Evolutionary conservation across 92 coral and sea anemone genomes (phyloP).

Genomic region (Siderastrea siderea): DNA sequence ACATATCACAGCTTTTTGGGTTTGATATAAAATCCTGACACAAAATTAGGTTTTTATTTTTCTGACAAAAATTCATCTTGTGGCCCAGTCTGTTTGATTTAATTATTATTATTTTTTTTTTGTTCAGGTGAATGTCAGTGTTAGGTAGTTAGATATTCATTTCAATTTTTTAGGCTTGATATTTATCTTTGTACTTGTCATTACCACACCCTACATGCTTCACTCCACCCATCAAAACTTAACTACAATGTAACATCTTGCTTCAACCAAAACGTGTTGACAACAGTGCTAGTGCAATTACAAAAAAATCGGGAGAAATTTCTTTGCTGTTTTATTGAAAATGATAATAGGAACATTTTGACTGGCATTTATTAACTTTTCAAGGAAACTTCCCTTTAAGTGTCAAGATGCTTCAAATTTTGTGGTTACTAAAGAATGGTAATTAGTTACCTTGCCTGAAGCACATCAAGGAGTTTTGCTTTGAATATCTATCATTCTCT

Average conservation of each 20-base stretch:
- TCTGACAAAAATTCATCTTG: background rate
- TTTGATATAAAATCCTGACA: background rate
- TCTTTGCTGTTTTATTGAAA: background rate
- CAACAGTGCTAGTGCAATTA: background rate
- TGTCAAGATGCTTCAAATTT: slow-evolving; percentile 13
- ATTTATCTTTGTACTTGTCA: background rate
- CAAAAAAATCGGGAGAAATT: background rate
- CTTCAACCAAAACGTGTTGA: background rate
- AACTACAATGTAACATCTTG: background rate
- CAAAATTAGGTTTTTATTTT: background rate
- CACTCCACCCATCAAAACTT: background rate
- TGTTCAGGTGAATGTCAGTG: background rate
- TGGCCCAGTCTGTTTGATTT: background rate
- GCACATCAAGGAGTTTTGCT: background rate
- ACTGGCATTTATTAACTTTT: background rate
- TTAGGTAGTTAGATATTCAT: too few relatives aligned
- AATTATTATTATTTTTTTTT: background rate
- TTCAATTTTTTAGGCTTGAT: background rate
- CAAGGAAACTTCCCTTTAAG: background rate
- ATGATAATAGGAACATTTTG: background rate
- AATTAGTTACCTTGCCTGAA: background rate
- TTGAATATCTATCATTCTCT: background rate
- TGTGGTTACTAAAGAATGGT: slow-evolving; percentile 20
- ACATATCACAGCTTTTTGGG: background rate
- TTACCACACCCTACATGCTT: slow-evolving; percentile 19